Percentiles rank a stretch among this genome's conserved stretches.
phyloP scores from a whole-genome alignment of 2,113 vertebrate species.

The Colistium nudipinnis region DNA sequence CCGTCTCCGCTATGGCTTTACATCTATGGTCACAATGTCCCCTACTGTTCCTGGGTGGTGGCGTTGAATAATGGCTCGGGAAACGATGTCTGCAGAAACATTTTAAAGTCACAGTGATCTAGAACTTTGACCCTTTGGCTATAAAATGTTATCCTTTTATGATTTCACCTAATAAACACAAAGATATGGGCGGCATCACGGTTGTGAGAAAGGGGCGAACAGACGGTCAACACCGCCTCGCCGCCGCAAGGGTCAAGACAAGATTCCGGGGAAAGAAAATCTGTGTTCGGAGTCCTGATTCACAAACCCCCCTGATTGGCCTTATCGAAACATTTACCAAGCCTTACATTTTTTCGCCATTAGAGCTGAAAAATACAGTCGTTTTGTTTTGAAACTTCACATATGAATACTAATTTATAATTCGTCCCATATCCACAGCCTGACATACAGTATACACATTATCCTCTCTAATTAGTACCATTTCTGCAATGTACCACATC shows the following conservation, averaged over 20 bases:
- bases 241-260: not conserved
- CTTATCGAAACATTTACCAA: slow-evolving; percentile 7
- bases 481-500: slow-evolving; percentile 10
- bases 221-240: not conserved
- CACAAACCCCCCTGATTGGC: not conserved
- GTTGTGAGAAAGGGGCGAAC: not conserved
- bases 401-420: slow-evolving; percentile 26
- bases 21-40: too few species aligned
- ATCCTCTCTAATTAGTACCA: slow-evolving; percentile 20
- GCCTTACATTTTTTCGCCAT: not conserved
- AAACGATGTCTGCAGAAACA: not conserved
- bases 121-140: not conserved
- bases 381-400: slow-evolving; percentile 17
- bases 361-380: not conserved
- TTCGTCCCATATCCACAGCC: slow-evolving; percentile 28
- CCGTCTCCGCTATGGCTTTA: too few species aligned
- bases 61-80: too few species aligned
- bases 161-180: not conserved
- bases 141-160: not conserved
- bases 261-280: not conserved
- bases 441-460: slow-evolving; percentile 15
- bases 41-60: too few species aligned
- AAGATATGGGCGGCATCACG: too few species aligned
- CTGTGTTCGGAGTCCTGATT: slow-evolving; percentile 8
- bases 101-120: not conserved